phyloP scores from a whole-genome alignment of 2,888 invertebrate species.

The Cancer borealis region DNA sequence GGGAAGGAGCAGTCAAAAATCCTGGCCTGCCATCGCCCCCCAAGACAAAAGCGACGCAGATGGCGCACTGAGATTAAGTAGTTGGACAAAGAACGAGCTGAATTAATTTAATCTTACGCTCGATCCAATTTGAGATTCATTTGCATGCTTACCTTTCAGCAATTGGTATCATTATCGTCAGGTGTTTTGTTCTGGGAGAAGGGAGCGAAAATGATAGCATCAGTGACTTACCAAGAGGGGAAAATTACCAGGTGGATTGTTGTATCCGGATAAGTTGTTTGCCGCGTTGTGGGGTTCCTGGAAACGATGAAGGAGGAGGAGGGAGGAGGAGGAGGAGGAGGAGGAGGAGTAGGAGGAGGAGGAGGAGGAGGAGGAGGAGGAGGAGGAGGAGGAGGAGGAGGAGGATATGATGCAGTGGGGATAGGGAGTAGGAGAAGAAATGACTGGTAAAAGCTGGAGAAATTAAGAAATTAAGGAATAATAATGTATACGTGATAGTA shows the following conservation, averaged over 20 bases:
- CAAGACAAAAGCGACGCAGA: conserved; percentile 55
- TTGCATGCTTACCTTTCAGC: conserved; percentile 56
- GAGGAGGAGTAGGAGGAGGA: not conserved
- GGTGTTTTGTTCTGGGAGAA: conserved; percentile 44
- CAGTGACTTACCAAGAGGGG: conserved; percentile 29
- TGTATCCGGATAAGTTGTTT: not conserved
- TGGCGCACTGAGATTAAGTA: conserved; percentile 50
- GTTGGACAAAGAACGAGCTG: conserved; percentile 54
- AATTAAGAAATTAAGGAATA: not conserved
- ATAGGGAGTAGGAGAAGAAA: not conserved
- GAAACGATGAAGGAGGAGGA: not conserved
- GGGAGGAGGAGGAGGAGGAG: not conserved
- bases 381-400: not conserved
- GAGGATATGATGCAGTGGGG: not conserved
- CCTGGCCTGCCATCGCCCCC: conserved; percentile 4
- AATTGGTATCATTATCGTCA: conserved; percentile 29
- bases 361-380: not conserved
- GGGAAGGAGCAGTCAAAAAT: not conserved
- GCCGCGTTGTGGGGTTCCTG: not conserved
- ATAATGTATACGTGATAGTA: not conserved
- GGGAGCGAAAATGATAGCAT: not conserved
- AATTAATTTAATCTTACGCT: conserved; percentile 61
- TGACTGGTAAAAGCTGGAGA: not conserved
- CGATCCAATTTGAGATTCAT: conserved; percentile 53
- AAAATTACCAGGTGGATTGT: not conserved